Conservation (phyloP, 2,888 invertebrate species). For the Meganola albula region DNA sequence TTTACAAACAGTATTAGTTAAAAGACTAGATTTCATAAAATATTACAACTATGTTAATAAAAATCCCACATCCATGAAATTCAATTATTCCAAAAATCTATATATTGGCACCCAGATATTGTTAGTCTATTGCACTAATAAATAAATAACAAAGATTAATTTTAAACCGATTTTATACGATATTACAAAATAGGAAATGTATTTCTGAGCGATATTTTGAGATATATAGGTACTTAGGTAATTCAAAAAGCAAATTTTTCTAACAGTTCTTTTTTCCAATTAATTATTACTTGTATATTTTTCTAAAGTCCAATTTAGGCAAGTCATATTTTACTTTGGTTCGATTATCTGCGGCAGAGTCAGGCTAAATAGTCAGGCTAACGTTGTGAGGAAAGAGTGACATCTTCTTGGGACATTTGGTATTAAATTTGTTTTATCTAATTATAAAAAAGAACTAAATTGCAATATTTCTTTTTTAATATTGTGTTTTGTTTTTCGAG, state of each 20-base stretch:
- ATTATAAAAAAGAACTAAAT: no score
- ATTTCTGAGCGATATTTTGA: conserved; percentile 49
- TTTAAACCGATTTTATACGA: conserved; percentile 20
- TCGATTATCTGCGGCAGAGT: conserved; percentile 8
- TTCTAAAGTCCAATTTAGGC: conserved; percentile 20
- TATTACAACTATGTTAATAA: conserved; percentile 18
- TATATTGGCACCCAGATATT: conserved; percentile 26
- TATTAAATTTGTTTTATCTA: no score
- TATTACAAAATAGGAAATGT: conserved; percentile 49
- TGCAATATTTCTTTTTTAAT: no score
- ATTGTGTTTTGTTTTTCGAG: no score
- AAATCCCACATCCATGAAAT: conserved; percentile 11
- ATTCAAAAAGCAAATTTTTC: no score
- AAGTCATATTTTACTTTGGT: conserved; percentile 22
- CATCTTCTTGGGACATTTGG: no score
- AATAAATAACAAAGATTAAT: conserved; percentile 10
- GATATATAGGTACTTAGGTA: no score
- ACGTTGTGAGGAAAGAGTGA: no score
- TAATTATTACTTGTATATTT: conserved; percentile 18
- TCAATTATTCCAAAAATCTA: conserved; percentile 12
- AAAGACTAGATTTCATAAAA: conserved; percentile 31
- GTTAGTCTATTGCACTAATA: conserved; percentile 26
- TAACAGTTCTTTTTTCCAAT: no score
- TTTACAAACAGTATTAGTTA: conserved; percentile 17
- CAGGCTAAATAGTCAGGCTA: no score